Evolutionary conservation across 2,113 vertebrate species (phyloP).

Genomic region (Naja naja): DNA sequence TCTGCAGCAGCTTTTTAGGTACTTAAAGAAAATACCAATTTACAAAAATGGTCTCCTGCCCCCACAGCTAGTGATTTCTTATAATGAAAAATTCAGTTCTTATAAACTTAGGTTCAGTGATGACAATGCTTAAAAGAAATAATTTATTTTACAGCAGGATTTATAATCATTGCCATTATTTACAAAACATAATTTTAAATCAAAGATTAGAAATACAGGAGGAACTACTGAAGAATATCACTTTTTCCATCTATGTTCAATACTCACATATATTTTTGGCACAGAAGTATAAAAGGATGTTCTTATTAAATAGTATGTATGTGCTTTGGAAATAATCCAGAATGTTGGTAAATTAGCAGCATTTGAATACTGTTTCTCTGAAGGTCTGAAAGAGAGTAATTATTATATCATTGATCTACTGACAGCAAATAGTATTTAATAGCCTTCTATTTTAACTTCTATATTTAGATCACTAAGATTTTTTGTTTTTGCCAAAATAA

Average conservation of each 20-base stretch:
- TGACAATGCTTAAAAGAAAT: neutral
- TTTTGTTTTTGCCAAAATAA: conserved; percentile 22
- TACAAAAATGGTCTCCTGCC: neutral
- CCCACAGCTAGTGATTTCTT: neutral
- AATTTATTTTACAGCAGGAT: neutral
- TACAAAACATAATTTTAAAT: neutral
- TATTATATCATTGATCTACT: conserved; percentile 29
- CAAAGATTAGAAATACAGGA: neutral
- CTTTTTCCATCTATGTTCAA: neutral
- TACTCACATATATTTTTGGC: neutral
- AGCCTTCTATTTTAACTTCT: conserved; percentile 7
- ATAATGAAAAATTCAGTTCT: neutral
- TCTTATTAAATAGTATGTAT: neutral
- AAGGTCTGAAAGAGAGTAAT: conserved; percentile 12
- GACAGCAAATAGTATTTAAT: conserved; percentile 21
- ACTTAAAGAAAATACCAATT: neutral
- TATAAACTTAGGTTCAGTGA: neutral
- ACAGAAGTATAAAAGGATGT: neutral
- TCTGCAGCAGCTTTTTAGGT: neutral
- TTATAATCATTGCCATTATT: neutral
- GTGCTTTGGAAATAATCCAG: neutral
- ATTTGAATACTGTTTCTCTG: neutral
- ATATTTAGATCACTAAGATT: conserved; percentile 6
- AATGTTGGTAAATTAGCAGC: neutral
- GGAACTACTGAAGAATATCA: neutral